A percentile compares a stretch with the other conserved stretches of the same genome.
Evolutionary conservation across 1,140 invertebrate species (phyloP).

Genomic region (Sesamia nonagrioides): DNA sequence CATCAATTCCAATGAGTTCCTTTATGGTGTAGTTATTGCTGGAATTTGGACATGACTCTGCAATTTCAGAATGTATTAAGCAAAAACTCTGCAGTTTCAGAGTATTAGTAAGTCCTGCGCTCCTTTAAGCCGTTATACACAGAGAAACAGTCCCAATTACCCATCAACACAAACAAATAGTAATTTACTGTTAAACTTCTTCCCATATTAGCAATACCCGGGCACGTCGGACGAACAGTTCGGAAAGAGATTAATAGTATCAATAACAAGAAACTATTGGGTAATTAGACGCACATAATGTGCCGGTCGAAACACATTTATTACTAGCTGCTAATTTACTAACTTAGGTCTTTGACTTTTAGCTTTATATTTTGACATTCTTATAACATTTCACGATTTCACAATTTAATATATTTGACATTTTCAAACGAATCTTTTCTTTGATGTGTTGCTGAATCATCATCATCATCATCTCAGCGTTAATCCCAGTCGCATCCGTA

Average conservation of each 20-base stretch:
- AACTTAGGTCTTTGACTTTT: constrained; percentile 19
- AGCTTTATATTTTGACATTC: not conserved
- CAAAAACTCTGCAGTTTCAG: not conserved
- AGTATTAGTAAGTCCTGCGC: not conserved
- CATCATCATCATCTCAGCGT: too few relatives aligned
- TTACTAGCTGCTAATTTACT: constrained; percentile 9
- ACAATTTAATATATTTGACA: too few relatives aligned
- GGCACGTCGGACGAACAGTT: constrained; percentile 1
- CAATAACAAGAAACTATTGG: constrained; percentile 35
- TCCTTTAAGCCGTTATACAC: not conserved
- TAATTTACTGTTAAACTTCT: constrained; percentile 15
- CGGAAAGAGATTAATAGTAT: constrained; percentile 34
- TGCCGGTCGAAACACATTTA: constrained; percentile 22
- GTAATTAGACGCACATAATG: constrained; percentile 42
- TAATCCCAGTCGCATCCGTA: too few relatives aligned
- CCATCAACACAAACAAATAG: constrained; percentile 8
- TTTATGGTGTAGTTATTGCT: too few relatives aligned
- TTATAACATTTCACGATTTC: too few relatives aligned
- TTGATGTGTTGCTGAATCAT: too few relatives aligned
- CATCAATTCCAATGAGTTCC: too few relatives aligned
- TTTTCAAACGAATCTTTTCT: too few relatives aligned
- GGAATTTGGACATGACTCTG: not conserved
- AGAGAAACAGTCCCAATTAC: constrained; percentile 5
- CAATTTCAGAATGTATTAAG: not conserved
- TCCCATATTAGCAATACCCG: constrained; percentile 1